Percentiles rank a stretch among this genome's conserved stretches.
Conservation (phyloP, 2,888 invertebrate species). For the Protonemura montana region DNA sequence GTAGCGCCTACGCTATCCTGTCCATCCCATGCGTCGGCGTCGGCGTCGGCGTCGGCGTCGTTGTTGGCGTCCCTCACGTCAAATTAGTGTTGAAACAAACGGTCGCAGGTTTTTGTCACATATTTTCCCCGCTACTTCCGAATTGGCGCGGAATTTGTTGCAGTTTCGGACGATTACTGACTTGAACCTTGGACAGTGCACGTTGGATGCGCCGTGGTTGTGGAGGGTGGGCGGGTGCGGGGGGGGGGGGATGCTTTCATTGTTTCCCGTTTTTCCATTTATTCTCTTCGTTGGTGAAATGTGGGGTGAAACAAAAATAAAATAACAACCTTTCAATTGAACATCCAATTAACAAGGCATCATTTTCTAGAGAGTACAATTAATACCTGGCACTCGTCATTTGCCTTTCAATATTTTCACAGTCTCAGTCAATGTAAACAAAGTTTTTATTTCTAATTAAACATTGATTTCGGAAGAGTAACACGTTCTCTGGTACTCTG, state of each 20-base stretch:
- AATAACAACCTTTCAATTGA: background rate
- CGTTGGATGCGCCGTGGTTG: too few species aligned
- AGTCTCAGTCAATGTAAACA: background rate
- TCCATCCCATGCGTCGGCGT: background rate
- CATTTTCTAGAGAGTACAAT: conserved; percentile 4
- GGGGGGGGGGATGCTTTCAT: background rate
- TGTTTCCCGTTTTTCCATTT: background rate
- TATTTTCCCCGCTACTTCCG: too few species aligned
- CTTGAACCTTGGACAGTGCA: too few species aligned
- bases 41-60: too few species aligned
- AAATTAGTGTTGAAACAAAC: background rate
- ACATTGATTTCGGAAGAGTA: background rate
- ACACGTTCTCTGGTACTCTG: background rate
- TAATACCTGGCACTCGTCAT: background rate
- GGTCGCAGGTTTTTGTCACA: background rate
- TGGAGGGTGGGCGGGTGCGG: too few species aligned
- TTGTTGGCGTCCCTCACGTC: background rate
- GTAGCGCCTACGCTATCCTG: too few species aligned
- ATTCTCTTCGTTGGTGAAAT: background rate
- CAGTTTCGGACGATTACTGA: too few species aligned
- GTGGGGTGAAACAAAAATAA: background rate
- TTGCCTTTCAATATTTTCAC: background rate
- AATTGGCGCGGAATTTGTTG: too few species aligned
- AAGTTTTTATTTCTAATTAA: too few species aligned
- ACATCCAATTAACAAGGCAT: conserved; percentile 12